Base-by-base conservation (phyloP, 2,797 vertebrate genomes). In the Ctenopoma multispine region DNA sequence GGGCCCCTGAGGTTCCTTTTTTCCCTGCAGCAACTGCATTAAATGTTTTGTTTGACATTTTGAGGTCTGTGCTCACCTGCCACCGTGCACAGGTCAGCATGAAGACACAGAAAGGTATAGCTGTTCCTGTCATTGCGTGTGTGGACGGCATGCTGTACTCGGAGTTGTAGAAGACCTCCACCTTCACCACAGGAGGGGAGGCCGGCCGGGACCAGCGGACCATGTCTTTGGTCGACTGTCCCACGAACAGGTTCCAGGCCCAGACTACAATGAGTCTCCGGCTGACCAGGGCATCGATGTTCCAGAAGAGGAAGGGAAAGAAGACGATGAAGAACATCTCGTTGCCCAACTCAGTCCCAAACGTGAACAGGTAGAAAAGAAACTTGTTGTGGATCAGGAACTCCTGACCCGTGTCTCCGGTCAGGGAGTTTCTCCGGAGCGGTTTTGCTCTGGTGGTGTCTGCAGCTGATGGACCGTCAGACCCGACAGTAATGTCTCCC, bases 101-200 rank as follows among this genome's bases (percentile, higher is more conserved):
- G 84, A 99, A 91, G 3, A 99, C 92, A 1, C 95, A 92, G 88
- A 98, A 94, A 59, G 98, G 97, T 63, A 99, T 95, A 80, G 96
- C 96, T 0, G 98, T 98, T 74, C 97, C 98, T 0, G 98, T 96
- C 98, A 99, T 99, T 82, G 98, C 98, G 77, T 99, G 98, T 0
- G 97, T 99, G 75, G 98, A 99, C 13, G 98, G 98, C 97, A 99
- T 97, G 93, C 98, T 96, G 95, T 99, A 99, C 92, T 99, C 98
- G 0, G 97, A 96, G 94, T 98, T 97, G 92, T 99, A 99, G 93
- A 98, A 98, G 69, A 99, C 94, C 89, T 99, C 98, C 92, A 99
- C 93, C 91, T 99, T 99, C 55, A 98, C 94, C 78, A 98, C 98
- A 0, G 98, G 98, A 3, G 98, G 98, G 20, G 98, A 98, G 21